Conservation (phyloP, 1,140 invertebrate species). For the Patella vulgata region DNA sequence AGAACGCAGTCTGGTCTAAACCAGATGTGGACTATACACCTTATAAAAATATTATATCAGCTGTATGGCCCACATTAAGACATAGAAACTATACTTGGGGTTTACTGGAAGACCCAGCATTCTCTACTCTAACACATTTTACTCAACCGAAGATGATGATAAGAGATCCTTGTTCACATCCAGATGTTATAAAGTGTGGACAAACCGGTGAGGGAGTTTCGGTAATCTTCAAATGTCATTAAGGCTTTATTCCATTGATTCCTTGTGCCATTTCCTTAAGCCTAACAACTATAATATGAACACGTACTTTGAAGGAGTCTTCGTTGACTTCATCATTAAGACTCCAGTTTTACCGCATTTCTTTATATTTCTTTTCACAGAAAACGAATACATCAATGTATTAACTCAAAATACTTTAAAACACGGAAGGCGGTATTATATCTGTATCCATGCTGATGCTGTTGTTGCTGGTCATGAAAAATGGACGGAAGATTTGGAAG, state of each 20-base stretch:
- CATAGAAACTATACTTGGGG: constrained; percentile 40
- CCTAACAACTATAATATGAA: too few relatives aligned
- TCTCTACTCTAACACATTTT: constrained; percentile 30
- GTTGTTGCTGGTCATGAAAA: constrained; percentile 21
- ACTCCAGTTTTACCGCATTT: too few relatives aligned
- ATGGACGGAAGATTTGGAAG: constrained; percentile 21
- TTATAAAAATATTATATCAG: constrained; percentile 44
- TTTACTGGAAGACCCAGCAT: constrained; percentile 25
- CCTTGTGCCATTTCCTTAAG: too few relatives aligned
- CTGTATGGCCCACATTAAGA: constrained; percentile 47
- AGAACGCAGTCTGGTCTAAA: constrained; percentile 31
- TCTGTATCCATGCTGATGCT: constrained; percentile 32
- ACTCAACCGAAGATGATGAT: constrained; percentile 5
- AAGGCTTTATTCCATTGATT: too few relatives aligned
- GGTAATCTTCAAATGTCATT: too few relatives aligned
- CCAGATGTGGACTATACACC: constrained; percentile 43
- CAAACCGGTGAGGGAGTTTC: constrained; percentile 19
- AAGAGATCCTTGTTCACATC: constrained; percentile 35
- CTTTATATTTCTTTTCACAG: constrained; percentile 10
- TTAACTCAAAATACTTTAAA: not conserved
- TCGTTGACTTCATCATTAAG: too few relatives aligned
- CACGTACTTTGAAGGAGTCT: too few relatives aligned
- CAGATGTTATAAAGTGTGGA: constrained; percentile 28
- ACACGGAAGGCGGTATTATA: constrained; percentile 34
- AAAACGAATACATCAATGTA: constrained; percentile 27